phyloP scores from a whole-genome alignment of 2,113 vertebrate species.

The Bucco capensis region DNA sequence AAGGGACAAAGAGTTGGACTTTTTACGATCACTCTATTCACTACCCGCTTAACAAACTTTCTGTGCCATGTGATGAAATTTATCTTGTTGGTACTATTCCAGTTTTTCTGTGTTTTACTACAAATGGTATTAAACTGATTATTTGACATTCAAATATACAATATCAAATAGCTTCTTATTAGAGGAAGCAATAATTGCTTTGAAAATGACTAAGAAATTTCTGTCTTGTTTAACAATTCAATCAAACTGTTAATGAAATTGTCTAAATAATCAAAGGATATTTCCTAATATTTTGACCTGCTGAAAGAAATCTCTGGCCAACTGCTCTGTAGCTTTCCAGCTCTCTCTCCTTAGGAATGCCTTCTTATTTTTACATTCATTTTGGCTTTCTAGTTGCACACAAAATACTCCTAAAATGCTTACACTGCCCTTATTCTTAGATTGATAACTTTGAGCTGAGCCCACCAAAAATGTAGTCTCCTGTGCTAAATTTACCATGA shows the following conservation, averaged over 20 bases:
- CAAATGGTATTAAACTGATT: not conserved
- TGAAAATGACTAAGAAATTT: not conserved
- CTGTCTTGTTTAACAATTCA: not conserved
- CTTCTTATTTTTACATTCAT: not conserved
- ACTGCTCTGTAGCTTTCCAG: not conserved
- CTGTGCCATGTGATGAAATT: not conserved
- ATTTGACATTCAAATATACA: not conserved
- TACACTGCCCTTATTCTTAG: not conserved
- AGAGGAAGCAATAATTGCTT: not conserved
- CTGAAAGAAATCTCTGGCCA: not conserved
- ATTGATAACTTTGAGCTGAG: not conserved
- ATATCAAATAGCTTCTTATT: not conserved
- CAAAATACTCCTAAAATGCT: not conserved
- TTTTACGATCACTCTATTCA: not conserved
- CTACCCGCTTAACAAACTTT: not conserved
- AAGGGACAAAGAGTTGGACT: not conserved
- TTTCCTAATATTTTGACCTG: not conserved
- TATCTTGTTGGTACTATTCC: not conserved
- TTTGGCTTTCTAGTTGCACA: not conserved
- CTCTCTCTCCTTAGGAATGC: not conserved
- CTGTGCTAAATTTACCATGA: constrained; percentile 15
- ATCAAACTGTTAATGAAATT: not conserved
- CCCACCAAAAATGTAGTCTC: not conserved
- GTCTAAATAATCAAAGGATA: not conserved
- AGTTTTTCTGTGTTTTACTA: not conserved